These are phyloP conservation scores for Agriotes lineatus DNA, from an alignment of 2,888 invertebrate genomes.

Conservation along the genomic window DNA sequence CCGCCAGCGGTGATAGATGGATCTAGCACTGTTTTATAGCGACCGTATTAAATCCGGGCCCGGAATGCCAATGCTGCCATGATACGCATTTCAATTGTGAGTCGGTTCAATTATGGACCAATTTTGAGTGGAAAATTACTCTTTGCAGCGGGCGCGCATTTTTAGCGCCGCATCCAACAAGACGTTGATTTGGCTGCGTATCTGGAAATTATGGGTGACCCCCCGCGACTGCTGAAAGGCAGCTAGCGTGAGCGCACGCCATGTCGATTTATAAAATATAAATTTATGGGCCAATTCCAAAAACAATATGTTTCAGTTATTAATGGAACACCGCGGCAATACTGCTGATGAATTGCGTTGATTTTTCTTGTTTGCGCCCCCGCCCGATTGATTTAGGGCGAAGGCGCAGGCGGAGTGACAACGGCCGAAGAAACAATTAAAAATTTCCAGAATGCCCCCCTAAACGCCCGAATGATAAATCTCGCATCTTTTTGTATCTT, in stretches of 20 bases:
- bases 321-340: conserved; percentile 45
- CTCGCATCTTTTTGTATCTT: conserved; percentile 40
- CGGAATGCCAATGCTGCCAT: conserved; percentile 65
- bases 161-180: conserved; percentile 25
- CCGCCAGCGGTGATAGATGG: conserved; percentile 57
- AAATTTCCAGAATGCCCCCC: not conserved
- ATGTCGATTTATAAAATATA: conserved; percentile 56
- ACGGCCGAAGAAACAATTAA: not conserved
- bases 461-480: conserved; percentile 37
- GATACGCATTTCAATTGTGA: conserved; percentile 65
- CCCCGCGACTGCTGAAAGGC: conserved; percentile 46
- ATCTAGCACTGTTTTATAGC: conserved; percentile 60
- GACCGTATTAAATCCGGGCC: conserved; percentile 62
- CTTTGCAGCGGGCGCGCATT: conserved; percentile 18
- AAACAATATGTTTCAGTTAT: conserved; percentile 54
- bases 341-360: conserved; percentile 29
- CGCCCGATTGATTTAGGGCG: not conserved
- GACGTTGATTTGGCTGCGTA: conserved; percentile 54
- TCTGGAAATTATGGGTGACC: conserved; percentile 53
- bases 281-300: conserved; percentile 56
- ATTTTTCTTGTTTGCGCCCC: not conserved
- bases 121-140: conserved; percentile 43
- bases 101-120: conserved; percentile 46
- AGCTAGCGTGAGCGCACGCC: conserved; percentile 54
- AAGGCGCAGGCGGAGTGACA: not conserved